Evolutionary conservation across 2,797 vertebrate species (phyloP).

Genomic region (Chiroxiphia lanceolata): DNA sequence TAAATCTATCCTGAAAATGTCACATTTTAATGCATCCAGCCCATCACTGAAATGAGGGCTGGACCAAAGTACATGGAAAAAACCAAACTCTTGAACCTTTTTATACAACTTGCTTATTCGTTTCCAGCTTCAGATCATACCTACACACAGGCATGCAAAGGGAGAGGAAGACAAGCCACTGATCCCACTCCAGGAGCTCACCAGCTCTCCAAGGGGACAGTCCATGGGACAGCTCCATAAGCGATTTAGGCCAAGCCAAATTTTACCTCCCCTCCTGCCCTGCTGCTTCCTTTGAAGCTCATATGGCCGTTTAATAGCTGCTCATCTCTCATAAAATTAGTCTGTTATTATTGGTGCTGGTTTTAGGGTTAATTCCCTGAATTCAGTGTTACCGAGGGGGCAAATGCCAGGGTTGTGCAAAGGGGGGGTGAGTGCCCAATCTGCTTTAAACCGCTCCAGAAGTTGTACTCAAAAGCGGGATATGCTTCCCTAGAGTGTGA

Average conservation of each 20-base stretch:
- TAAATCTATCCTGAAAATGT: background rate
- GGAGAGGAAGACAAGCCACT: background rate
- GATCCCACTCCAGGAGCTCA: background rate
- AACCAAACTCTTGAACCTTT: background rate
- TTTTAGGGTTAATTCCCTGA: background rate
- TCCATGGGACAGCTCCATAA: background rate
- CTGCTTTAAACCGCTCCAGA: background rate
- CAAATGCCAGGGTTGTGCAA: rapidly evolving
- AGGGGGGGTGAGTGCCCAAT: background rate
- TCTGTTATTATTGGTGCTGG: background rate
- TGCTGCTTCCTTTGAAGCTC: background rate
- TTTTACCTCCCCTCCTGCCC: background rate
- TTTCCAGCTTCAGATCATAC: background rate
- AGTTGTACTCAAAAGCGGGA: background rate
- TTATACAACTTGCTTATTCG: background rate
- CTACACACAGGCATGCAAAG: rapidly evolving
- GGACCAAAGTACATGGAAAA: background rate
- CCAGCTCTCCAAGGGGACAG: background rate
- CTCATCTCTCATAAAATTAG: background rate
- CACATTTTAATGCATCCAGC: background rate
- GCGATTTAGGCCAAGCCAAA: background rate
- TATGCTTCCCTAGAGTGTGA: background rate
- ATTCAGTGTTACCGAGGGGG: rapidly evolving
- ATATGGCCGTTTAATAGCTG: background rate
- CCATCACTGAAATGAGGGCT: background rate